Evolutionary conservation across 2,888 invertebrate species (phyloP), one percentile per base, ranked within the genome.

Genomic region (Hydriomena furcata): DNA sequence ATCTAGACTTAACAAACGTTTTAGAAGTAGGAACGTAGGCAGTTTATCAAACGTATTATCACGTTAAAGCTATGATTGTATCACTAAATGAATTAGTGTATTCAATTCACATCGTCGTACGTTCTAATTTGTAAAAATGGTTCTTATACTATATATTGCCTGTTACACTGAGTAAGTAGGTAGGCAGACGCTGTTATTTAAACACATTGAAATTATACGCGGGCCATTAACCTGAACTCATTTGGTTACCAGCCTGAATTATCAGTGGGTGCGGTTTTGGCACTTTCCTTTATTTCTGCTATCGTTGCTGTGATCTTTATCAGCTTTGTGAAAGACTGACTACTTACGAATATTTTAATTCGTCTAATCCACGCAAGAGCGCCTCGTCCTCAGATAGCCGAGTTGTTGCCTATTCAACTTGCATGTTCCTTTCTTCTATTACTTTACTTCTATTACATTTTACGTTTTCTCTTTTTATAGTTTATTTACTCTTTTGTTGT

Each of bases 161-260:
- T n/a, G 11, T 36, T 36, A 8, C 4, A 7, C 10, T 1, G 21
- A 38, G 27, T n/a, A n/a, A 40, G 28, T 11, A n/a, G 21, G 11
- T 5, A 11, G 12, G 11, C 25, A n/a, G 20, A 20, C 7, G 17
- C 17, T 8, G 1, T 40, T 40, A 34, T 42, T 25, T 42, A 43
- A 17, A 34, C 17, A 34, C 42, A 25, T 43, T 32, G 13, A 20
- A 25, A 31, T 20, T 28, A 31, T 21, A 32, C 23, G 23, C 34
- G 27, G 32, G 38, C 38, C 31, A 47, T 47, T 40, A 38, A 47
- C 46, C 46, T 47, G 46, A 40, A 40, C 46, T 47, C 38, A 47
- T 40, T 47, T 47, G 25, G 40, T 34, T 34, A 34, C 34, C 20
- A 40, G n/a, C 38, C 25, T 11, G 27, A 27, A 7, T 31, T 25